These are phyloP conservation scores for Natator depressus DNA, from an alignment of 2,113 vertebrate species.

Conservation along the genomic window DNA sequence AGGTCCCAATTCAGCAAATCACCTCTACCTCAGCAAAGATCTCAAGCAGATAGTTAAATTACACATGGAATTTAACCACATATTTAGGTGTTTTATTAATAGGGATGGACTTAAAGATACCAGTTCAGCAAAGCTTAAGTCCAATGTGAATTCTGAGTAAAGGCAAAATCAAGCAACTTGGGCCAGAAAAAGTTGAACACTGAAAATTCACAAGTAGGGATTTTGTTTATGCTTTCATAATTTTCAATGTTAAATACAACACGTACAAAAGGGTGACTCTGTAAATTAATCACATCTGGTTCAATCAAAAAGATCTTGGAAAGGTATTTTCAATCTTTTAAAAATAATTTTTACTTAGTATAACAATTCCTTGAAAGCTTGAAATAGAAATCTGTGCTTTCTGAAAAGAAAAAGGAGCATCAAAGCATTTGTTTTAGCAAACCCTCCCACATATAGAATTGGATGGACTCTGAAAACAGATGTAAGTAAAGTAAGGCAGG, in stretches of 20 bases:
- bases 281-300: not conserved
- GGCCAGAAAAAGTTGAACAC: not conserved
- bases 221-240: not conserved
- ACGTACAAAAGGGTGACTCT: not conserved
- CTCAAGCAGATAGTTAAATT: not conserved
- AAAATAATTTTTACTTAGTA: not conserved
- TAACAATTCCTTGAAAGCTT: not conserved
- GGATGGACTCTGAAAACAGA: not conserved
- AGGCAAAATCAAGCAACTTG: not conserved
- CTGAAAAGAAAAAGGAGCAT: not conserved
- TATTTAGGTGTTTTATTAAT: not conserved
- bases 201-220: not conserved
- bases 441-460: not conserved
- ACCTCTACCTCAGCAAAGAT: not conserved
- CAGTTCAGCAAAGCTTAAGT: not conserved
- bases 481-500: constrained; percentile 18
- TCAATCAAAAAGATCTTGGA: not conserved
- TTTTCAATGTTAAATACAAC: not conserved
- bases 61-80: not conserved
- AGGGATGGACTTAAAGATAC: not conserved
- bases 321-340: not conserved
- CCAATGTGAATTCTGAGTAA: not conserved
- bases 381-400: not conserved
- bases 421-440: not conserved
- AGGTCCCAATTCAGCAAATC: not conserved